A percentile compares a stretch with the other conserved stretches of the same genome.
phyloP scores from a whole-genome alignment of 2,888 invertebrate genomes.

The Stenolophus ochropezus region DNA sequence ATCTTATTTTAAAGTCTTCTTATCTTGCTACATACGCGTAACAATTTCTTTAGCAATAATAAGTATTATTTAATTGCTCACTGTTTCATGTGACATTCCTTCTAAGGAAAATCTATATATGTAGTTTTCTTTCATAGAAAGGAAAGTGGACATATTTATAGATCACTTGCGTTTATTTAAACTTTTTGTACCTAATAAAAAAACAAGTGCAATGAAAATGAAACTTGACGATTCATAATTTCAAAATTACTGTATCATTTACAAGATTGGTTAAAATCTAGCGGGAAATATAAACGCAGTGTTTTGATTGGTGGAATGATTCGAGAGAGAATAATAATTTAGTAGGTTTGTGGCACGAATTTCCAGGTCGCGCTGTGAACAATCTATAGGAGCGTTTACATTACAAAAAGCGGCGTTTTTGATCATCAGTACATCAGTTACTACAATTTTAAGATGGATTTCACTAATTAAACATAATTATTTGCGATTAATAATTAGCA shows the following conservation, averaged over 20 bases:
- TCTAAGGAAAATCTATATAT: not conserved
- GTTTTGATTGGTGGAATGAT: conserved; percentile 13
- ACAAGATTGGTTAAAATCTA: not conserved
- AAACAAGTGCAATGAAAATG: conserved; percentile 12
- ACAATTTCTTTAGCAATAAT: not conserved
- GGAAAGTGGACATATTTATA: conserved; percentile 4
- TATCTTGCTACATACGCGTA: not conserved
- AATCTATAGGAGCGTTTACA: conserved; percentile 24
- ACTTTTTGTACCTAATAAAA: not conserved
- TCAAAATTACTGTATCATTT: conserved; percentile 10
- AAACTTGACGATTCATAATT: conserved; percentile 14
- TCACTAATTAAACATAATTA: conserved; percentile 7
- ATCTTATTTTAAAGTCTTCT: not conserved
- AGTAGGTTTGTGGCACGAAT: conserved; percentile 59
- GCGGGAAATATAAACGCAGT: not conserved
- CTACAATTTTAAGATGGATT: not conserved
- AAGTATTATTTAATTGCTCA: not conserved
- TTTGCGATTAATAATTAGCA: too few relatives aligned
- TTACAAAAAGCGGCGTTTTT: not conserved
- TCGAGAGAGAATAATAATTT: conserved; percentile 46
- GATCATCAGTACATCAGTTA: not conserved
- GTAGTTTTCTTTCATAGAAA: not conserved
- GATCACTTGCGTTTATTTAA: conserved; percentile 1
- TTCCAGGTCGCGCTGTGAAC: conserved; percentile 54
- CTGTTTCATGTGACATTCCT: not conserved